Evolutionary conservation across 1,140 invertebrate genomes (phyloP), one percentile per base, ranked within the genome.

Genomic region (Stegodyphus dumicola): DNA sequence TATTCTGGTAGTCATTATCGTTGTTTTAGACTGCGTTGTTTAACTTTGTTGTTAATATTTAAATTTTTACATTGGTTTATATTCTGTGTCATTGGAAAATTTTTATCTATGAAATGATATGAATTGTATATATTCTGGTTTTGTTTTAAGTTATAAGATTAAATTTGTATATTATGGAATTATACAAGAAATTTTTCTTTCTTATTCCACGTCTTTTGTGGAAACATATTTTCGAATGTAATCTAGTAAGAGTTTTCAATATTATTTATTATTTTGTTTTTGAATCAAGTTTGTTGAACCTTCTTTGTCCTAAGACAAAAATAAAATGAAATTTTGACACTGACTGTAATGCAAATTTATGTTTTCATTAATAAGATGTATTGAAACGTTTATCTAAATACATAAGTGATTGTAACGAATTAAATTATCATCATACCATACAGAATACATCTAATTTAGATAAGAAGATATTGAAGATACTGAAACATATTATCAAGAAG

Each of bases 131-230:
- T 77, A 79, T 79, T 67, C 33, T 67, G 52, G 65, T 48, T 33
- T 76, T 70, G 9, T 33, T 79, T 69, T 79, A 69, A 11, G 15
- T 10, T 70, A 49, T 7, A 79, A 7, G 66, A 79, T 70, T n/a
- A 56, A 17, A 67, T 70, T 70, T 79, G 77, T 79, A 79, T 79
- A 79, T 79, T 79, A 79, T 79, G 77, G 66, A 69, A 33, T 13
- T 70, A 70, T 79, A 70, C 77, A 54, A 70, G 69, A 65, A 79
- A 69, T 17, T 67, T 33, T 17, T 67, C 17, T 33, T 67, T 67
- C 18, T 65, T 66, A 77, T 77, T 0, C 75, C 56, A 77, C 76
- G 76, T 13, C 51, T 77, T 66, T 77, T 77, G 76, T 77, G 76
- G 76, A 67, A 64, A 18, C 13, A 51, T 49, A 17, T 18, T 17